Percentiles rank a stretch among this genome's conserved stretches.
Conservation (phyloP, 1,140 invertebrate species). For the Hestina assimilis region DNA sequence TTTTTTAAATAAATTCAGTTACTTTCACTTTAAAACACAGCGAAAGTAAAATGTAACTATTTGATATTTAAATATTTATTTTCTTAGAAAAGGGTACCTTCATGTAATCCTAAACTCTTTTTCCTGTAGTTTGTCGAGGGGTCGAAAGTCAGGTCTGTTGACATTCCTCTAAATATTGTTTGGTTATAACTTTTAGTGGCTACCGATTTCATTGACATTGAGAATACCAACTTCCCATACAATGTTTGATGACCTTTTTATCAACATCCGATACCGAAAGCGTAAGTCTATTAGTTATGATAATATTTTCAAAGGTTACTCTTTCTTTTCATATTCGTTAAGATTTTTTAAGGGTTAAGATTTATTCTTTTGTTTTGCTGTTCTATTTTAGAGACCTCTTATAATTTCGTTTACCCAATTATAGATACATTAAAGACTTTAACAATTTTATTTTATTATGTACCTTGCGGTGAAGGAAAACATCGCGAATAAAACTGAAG, state of each 20-base stretch:
- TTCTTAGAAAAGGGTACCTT: slow-evolving; percentile 57
- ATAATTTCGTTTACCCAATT: too few species aligned
- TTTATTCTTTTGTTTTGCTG: too few species aligned
- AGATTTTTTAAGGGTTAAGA: too few species aligned
- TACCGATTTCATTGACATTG: slow-evolving; percentile 15
- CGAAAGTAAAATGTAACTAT: slow-evolving; percentile 44
- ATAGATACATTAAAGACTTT: too few species aligned
- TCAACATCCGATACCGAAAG: slow-evolving; percentile 2
- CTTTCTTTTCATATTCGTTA: too few species aligned
- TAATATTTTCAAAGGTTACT: not conserved
- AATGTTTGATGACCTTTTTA: slow-evolving; percentile 11
- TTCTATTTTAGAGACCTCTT: too few species aligned
- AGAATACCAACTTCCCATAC: not conserved
- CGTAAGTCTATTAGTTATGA: not conserved
- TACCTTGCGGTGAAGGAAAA: too few species aligned
- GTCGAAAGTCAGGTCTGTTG: slow-evolving; percentile 67
- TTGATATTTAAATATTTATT: slow-evolving; percentile 50
- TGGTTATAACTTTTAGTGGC: slow-evolving; percentile 17
- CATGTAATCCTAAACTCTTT: slow-evolving; percentile 59
- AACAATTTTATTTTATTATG: too few species aligned
- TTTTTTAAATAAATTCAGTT: not conserved
- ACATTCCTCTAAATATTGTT: slow-evolving; percentile 59
- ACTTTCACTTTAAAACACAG: slow-evolving; percentile 21
- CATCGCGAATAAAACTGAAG: too few species aligned
- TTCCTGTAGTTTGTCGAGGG: slow-evolving; percentile 53